Evolutionary conservation across 2,888 invertebrate genomes (phyloP), one percentile per base, ranked within the genome.

Genomic region (Drosophila siamana): DNA sequence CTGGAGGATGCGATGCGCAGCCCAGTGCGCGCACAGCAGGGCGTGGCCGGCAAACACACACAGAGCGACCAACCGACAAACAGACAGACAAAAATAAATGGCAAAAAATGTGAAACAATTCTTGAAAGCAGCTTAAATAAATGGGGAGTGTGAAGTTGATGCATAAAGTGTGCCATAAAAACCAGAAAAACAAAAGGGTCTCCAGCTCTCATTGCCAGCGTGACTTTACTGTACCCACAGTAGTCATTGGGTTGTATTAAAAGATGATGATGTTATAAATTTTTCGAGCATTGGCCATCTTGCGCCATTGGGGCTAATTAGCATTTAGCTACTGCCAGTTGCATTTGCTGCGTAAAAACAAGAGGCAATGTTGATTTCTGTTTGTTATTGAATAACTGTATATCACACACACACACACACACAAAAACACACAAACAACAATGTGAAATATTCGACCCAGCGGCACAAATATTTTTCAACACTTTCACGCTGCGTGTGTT

Each of bases 391-490:
- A 52, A 63, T 50, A 66, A 63, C 66, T 74, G 70, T 54, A 60
- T 56, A 46, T 44, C 33, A 43, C 22, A 33, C 33, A 54, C n/a
- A 40, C 9, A 40, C 9, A 47, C 2, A 24, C 16, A 46, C 24
- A 26, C 33, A 33, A 16, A 46, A 4, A 33, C 7, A 30, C 9
- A 33, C 33, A 19, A 1, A 40, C 38, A 59, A 69, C 46, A 55
- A 54, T 73, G 48, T 57, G 41, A 74, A 69, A 63, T 68, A 68
- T 73, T 40, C 52, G 59, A 70, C 61, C 67, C 59, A 67, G 61
- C 48, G 71, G 57, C 69, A 64, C 64, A 60, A 72, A 57, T 64
- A 68, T 38, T 71, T 68, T 63, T 65, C 72, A 70, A 69, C 63
- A 79, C 66, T 73, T 80, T 80, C 63, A 56, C 60, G 33, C 50